Base-by-base conservation (phyloP, 2,888 invertebrate genomes). In the Metellina segmentata region DNA sequence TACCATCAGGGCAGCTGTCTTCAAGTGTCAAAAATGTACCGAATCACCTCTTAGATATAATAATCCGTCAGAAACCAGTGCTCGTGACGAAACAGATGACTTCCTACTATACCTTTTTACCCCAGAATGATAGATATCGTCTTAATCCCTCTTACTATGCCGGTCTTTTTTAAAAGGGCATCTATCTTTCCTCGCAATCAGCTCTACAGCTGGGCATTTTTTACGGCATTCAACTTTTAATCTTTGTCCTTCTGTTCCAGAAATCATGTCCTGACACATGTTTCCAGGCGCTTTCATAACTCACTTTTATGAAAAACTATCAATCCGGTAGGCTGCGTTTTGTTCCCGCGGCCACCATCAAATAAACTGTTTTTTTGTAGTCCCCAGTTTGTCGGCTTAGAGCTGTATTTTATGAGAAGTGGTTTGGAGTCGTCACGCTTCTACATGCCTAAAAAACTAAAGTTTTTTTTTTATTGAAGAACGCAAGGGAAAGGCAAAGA, bases 71-170 rank as follows among this genome's bases (percentile, higher is more conserved):
- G 20, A 53, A 61, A 79, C 34, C 61, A 53, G 34, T 34, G 61
- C 61, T 34, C 34, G 34, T 34, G 16, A 79, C 79, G 34, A 7
- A 61, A 34, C 8, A 61, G 79, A 79, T 61, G 34, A 79, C 16
- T 77, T 77, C 61, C 20, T 34, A 79, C 53, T 34, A 20, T 34
- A 13, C 61, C 61, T 61, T 61, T 7, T 79, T 11, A 53, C 19
- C n/a, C 16, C 11, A 79, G 53, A 79, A 79, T 79, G 79, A 79
- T 61, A 16, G 79, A 61, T 79, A 79, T 61, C 34, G 61, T 16
- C 16, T 61, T 61, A 61, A 61, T 61, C 61, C 61, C 61, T 61
- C 19, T 79, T 13, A 79, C 61, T 61, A 20, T 53, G 79, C 61
- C 11, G 61, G 61, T 61, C 34, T 53, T 79, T 34, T n/a, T 48